These are phyloP conservation scores for Actinernus sp. DNA, from an alignment of 92 coral and sea anemone genomes.

Conservation along the genomic window DNA sequence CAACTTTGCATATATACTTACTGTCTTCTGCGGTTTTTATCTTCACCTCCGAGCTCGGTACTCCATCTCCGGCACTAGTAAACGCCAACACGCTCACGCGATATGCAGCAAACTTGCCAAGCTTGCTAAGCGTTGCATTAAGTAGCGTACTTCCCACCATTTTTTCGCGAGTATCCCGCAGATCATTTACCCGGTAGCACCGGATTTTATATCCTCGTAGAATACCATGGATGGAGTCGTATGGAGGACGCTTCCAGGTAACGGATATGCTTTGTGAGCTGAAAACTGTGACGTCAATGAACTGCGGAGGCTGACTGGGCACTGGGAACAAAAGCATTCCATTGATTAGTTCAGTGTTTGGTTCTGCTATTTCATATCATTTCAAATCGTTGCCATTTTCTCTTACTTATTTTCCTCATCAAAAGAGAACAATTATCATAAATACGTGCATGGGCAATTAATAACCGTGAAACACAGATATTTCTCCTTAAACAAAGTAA, in stretches of 20 bases:
- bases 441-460: too few species aligned
- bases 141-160: slow-evolving; percentile 28
- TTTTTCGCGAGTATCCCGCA: slow-evolving; percentile 19
- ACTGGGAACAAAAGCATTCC: too few species aligned
- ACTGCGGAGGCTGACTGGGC: slow-evolving; percentile 88
- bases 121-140: slow-evolving; percentile 61
- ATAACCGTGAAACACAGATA: too few species aligned
- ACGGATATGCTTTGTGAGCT: slow-evolving; percentile 81
- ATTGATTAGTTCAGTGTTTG: too few species aligned
- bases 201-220: slow-evolving; percentile 78
- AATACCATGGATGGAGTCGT: slow-evolving; percentile 73
- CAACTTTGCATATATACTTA: slow-evolving; percentile 57
- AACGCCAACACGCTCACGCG: slow-evolving; percentile 79
- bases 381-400: too few species aligned
- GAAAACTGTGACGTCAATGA: slow-evolving; percentile 52
- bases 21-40: slow-evolving; percentile 83
- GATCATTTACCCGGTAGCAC: slow-evolving; percentile 57
- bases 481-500: too few species aligned
- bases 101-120: slow-evolving; percentile 80
- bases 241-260: slow-evolving; percentile 82
- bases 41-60: slow-evolving; percentile 46
- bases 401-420: too few species aligned
- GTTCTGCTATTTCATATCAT: too few species aligned
- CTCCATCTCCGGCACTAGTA: slow-evolving; percentile 86
- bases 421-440: too few species aligned